A percentile compares a stretch with the other conserved stretches of the same genome.
Evolutionary conservation across 2,888 invertebrate species (phyloP).

Genomic region (Hetaerina titia): DNA sequence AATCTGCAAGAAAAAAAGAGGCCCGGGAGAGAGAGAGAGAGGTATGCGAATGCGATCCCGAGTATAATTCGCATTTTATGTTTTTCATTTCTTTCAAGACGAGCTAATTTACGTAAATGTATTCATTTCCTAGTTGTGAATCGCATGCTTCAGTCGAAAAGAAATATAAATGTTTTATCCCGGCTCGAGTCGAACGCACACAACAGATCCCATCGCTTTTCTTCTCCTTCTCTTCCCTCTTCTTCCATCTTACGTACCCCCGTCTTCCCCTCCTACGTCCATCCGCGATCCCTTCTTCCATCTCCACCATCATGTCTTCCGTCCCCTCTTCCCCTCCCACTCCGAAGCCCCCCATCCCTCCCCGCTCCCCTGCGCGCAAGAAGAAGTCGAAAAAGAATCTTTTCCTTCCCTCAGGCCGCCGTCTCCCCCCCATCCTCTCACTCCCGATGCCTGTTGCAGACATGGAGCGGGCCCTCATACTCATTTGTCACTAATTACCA

Average conservation of each 20-base stretch:
- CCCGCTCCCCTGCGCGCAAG: background rate
- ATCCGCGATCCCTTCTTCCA: background rate
- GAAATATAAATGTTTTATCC: background rate
- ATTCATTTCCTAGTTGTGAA: slow-evolving; percentile 3
- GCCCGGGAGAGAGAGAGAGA: background rate
- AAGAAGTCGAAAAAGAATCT: background rate
- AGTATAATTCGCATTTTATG: background rate
- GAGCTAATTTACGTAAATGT: slow-evolving; percentile 35
- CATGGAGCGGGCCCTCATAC: slow-evolving; percentile 29
- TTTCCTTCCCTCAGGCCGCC: background rate
- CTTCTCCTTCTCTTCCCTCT: background rate
- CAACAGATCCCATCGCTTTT: background rate
- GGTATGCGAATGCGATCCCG: background rate
- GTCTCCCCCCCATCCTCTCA: background rate
- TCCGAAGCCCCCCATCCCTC: background rate
- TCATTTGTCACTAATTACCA: slow-evolving; percentile 66
- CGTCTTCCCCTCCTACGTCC: background rate
- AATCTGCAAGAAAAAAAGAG: background rate
- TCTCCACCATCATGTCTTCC: background rate
- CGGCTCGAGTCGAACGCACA: background rate
- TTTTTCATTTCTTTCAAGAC: background rate
- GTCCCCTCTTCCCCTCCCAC: background rate
- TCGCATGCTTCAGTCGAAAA: background rate
- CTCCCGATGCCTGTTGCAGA: slow-evolving; percentile 61
- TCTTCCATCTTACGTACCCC: background rate